These are phyloP conservation scores for Catagonus wagneri DNA, from an alignment of 2,113 vertebrate species.

Conservation along the genomic window DNA sequence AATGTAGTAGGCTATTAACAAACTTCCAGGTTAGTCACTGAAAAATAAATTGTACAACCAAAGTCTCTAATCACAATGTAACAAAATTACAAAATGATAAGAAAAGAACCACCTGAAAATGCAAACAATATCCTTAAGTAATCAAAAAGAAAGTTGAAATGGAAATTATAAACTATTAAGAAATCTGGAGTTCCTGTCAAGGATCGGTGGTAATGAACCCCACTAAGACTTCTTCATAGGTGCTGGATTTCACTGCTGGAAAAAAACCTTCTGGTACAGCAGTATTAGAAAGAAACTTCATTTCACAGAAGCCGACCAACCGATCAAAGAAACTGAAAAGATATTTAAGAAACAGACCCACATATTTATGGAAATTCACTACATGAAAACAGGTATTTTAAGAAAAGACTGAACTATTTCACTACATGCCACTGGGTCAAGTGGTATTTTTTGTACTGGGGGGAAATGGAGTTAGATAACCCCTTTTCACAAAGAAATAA, in stretches of 20 bases:
- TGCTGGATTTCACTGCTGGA: neutral
- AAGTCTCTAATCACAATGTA: neutral
- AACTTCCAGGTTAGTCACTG: neutral
- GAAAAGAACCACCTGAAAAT: constrained; percentile 6
- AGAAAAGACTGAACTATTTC: neutral
- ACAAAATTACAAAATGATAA: neutral
- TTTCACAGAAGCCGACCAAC: neutral
- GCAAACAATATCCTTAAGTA: neutral
- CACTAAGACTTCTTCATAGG: neutral
- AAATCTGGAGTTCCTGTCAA: neutral
- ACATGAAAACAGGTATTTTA: neutral
- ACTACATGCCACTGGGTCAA: neutral
- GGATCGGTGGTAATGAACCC: no score
- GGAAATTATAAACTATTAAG: neutral
- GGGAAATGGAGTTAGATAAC: neutral
- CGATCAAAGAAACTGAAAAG: neutral
- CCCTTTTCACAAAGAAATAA: neutral
- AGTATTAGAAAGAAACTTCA: neutral
- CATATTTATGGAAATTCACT: neutral
- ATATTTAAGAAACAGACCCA: neutral
- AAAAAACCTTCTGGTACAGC: neutral
- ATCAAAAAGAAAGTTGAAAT: neutral
- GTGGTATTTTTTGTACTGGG: neutral
- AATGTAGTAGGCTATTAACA: neutral
- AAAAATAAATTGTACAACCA: neutral